Conservation (phyloP, 2,888 invertebrate genomes). For the Pantelozetes paolii region DNA sequence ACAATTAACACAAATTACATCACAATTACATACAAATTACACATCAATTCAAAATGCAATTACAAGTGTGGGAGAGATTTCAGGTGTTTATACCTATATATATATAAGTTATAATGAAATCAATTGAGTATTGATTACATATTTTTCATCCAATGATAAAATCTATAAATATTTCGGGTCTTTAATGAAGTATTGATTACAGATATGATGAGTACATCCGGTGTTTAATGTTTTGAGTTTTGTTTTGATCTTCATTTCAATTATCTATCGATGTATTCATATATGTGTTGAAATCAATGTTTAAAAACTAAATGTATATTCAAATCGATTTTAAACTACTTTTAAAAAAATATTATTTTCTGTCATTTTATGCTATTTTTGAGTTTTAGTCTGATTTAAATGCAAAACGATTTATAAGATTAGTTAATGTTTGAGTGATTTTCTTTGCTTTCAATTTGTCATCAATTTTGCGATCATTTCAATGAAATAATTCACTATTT, state of each 20-base stretch:
- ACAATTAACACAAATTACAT: slow-evolving; percentile 30
- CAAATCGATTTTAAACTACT: too few relatives aligned
- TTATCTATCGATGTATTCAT: slow-evolving; percentile 11
- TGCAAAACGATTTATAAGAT: too few relatives aligned
- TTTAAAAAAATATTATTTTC: too few relatives aligned
- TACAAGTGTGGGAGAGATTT: slow-evolving; percentile 24
- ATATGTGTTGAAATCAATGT: not conserved
- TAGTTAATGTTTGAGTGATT: too few relatives aligned
- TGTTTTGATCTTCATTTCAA: not conserved
- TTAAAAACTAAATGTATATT: too few relatives aligned
- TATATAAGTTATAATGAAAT: not conserved
- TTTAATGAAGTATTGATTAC: not conserved
- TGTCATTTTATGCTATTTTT: too few relatives aligned
- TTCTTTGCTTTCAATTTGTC: too few relatives aligned
- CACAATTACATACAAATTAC: slow-evolving; percentile 19
- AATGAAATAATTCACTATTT: too few relatives aligned
- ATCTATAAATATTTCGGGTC: not conserved
- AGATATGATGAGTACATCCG: slow-evolving; percentile 14
- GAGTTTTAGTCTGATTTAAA: too few relatives aligned
- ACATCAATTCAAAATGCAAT: slow-evolving; percentile 26
- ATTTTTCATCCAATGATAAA: not conserved
- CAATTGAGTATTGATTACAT: too few relatives aligned
- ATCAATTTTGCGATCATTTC: too few relatives aligned
- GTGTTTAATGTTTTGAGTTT: not conserved
- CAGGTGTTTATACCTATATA: not conserved